A percentile compares a stretch with the other conserved stretches of the same genome.
Evolutionary conservation across 1,140 invertebrate species (phyloP).

Genomic region (Drosophila pseudoobscura): DNA sequence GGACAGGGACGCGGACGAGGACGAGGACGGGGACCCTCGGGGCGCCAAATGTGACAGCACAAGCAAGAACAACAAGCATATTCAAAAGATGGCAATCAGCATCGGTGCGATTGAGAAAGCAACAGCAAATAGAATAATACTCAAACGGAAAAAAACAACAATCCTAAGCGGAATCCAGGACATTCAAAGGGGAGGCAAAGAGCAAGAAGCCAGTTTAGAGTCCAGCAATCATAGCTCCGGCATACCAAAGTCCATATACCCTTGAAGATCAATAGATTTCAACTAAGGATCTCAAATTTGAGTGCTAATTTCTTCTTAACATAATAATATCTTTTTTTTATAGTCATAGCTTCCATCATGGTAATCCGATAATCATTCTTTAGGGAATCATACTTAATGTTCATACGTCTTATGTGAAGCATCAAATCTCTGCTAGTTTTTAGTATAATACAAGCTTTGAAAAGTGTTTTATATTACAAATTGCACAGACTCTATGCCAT

Average conservation of each 20-base stretch:
- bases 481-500: no score
- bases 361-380: no score
- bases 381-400: no score
- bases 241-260: background rate
- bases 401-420: no score
- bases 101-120: constrained; percentile 64
- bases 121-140: constrained; percentile 54
- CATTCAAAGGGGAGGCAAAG: constrained; percentile 11
- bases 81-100: constrained; percentile 70
- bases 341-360: no score
- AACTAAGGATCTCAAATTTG: no score
- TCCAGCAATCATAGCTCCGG: background rate
- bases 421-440: no score
- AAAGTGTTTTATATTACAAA: no score
- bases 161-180: constrained; percentile 10
- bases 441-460: no score
- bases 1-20: constrained; percentile 14
- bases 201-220: constrained; percentile 3
- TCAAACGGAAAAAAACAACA: constrained; percentile 33
- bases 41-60: constrained; percentile 22
- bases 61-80: constrained; percentile 25
- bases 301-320: no score
- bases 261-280: no score
- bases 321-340: no score
- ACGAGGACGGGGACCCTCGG: constrained; percentile 29